Base-by-base conservation (phyloP, 2,888 invertebrate genomes). In the Epinotia demarniana region DNA sequence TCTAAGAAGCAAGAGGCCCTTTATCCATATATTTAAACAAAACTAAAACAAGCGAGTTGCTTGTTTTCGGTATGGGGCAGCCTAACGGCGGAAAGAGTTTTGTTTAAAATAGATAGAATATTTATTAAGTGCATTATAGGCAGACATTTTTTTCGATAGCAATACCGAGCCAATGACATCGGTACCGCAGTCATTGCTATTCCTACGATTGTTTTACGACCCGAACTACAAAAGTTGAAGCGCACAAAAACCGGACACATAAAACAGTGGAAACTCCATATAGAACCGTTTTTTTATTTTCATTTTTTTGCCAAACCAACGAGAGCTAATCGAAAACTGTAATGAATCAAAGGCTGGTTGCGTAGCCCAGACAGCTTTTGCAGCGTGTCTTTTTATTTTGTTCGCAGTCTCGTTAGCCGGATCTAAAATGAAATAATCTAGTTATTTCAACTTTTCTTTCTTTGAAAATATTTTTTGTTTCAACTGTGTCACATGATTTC, bases 271-370 rank as follows among this genome's bases (percentile, higher is more conserved):
- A 61, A 75, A 67, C 71, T 72, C 67, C 64, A 72, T 57, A 75
- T 75, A 75, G 70, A 75, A 66, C 64, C 16, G 18, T 53, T 49
- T 72, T 75, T 75, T 71, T 71, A 53, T 53, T 39, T 46, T 23
- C 12, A 3, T 82, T 80, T 84, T 81, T 81, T 84, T 85, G 81
- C 79, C 84, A 81, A 86, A 84, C 85, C 84, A 83, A 82, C 85
- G 81, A 78, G 71, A 83, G 89, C 90, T 92, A 92, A 93, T 93
- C 91, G 91, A 90, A 90, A 90, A 89, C 89, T 87, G 91, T 92
- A 92, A 93, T 93, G 92, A 92, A 92, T 92, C 93, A 93, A 93
- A 93, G 93, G 92, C 90, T 86, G 85, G 86, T 86, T 88, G 88
- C 88, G 86, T 89, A 85, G 87, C 85, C 85, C 87, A 84, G 86